Evolutionary conservation across 1,140 invertebrate species (phyloP).

Genomic region (Phthorimaea operculella): DNA sequence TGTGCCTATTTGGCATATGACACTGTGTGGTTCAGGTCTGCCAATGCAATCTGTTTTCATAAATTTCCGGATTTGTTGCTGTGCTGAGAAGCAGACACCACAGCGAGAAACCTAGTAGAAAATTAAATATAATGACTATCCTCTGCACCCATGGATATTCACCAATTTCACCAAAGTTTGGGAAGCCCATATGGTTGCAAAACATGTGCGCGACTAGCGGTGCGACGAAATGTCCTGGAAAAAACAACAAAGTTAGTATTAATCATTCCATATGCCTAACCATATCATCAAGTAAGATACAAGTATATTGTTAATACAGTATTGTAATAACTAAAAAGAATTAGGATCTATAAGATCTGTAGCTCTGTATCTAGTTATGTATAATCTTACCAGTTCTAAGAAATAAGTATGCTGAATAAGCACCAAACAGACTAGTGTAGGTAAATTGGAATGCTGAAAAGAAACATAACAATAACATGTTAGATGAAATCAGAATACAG

Average conservation of each 20-base stretch:
- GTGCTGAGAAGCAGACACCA: slow-evolving; percentile 85
- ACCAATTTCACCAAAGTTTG: slow-evolving; percentile 83
- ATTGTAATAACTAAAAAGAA: too few species aligned
- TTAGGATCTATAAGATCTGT: too few species aligned
- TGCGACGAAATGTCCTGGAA: slow-evolving; percentile 85
- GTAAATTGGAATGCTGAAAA: slow-evolving; percentile 86
- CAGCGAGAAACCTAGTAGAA: slow-evolving; percentile 78
- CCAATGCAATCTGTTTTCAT: slow-evolving; percentile 75
- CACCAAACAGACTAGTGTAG: slow-evolving; percentile 94
- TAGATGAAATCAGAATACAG: too few species aligned
- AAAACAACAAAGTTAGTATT: too few species aligned
- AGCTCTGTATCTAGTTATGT: too few species aligned
- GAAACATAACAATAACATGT: neutral
- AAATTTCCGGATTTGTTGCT: slow-evolving; percentile 81
- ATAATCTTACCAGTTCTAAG: slow-evolving; percentile 71
- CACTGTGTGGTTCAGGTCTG: slow-evolving; percentile 18
- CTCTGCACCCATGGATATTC: slow-evolving; percentile 75
- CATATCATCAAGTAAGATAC: too few species aligned
- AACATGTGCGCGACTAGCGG: slow-evolving; percentile 92
- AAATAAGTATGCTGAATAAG: slow-evolving; percentile 92
- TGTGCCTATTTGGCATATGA: too few species aligned
- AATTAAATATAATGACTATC: slow-evolving; percentile 72
- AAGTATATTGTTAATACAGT: too few species aligned
- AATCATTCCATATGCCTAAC: too few species aligned
- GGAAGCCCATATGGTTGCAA: slow-evolving; percentile 97